Percentiles rank a stretch among this genome's conserved stretches.
These are phyloP conservation scores for Syrmaticus mikado DNA, from an alignment of 2,113 vertebrate species.

Conservation along the genomic window DNA sequence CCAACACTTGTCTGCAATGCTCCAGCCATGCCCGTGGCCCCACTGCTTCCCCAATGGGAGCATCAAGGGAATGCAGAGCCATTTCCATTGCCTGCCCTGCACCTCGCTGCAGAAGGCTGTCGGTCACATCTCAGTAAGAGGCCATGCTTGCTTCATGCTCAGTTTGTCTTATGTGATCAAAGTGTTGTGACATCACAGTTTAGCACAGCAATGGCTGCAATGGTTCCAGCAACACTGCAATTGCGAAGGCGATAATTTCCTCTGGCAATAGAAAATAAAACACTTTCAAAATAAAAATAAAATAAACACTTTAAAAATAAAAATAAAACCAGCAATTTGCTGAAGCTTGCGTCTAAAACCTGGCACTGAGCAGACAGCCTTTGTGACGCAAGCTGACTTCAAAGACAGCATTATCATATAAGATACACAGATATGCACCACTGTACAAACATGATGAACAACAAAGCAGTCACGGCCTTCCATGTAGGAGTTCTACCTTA, in stretches of 20 bases:
- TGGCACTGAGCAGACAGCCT: background rate
- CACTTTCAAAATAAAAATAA: background rate
- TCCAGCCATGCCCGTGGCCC: background rate
- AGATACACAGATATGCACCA: background rate
- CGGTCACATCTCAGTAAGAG: background rate
- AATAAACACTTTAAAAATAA: background rate
- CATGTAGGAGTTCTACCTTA: background rate
- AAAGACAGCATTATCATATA: background rate
- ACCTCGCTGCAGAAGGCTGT: background rate
- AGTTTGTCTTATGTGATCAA: background rate
- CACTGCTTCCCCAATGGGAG: background rate
- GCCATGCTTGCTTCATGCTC: background rate
- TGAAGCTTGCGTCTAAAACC: background rate
- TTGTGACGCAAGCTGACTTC: background rate
- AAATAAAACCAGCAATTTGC: background rate
- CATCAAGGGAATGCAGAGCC: background rate
- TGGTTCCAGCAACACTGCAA: background rate
- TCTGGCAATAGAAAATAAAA: background rate
- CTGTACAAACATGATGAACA: background rate
- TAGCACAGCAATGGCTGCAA: background rate
- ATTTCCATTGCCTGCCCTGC: background rate
- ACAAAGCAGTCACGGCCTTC: background rate
- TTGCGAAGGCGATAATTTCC: background rate
- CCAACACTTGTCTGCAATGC: accelerated
- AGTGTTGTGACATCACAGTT: background rate